Conservation (phyloP, 2,797 vertebrate species). For the Scolopax bukidnonensis region DNA sequence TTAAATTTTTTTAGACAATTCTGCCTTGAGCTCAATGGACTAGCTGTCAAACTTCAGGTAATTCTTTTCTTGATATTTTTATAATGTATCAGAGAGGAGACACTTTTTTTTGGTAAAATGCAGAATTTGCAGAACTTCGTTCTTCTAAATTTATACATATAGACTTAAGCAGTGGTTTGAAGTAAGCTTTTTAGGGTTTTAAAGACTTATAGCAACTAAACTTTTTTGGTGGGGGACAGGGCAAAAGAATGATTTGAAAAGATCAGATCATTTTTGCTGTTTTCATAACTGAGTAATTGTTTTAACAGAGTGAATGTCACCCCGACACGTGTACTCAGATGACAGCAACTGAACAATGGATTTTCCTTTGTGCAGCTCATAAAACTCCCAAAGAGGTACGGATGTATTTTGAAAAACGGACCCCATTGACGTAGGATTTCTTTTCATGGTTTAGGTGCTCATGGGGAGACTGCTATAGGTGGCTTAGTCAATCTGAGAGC, state of each 20-base stretch:
- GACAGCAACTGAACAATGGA: constrained; percentile 99
- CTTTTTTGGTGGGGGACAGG: not conserved
- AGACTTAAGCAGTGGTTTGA: not conserved
- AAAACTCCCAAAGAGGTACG: constrained; percentile 98
- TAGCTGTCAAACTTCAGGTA: constrained; percentile 99
- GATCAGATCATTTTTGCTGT: not conserved
- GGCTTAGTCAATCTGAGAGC: not conserved
- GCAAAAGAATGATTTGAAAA: not conserved
- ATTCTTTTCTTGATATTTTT: not conserved
- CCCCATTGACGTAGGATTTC: not conserved
- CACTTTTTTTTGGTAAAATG: not conserved
- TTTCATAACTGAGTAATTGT: constrained; percentile 35
- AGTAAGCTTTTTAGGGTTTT: not conserved
- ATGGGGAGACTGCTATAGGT: not conserved
- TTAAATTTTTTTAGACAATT: constrained; percentile 87
- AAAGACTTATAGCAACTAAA: not conserved
- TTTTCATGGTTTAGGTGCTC: not conserved
- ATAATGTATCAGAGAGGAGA: not conserved
- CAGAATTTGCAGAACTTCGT: not conserved
- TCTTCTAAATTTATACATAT: not conserved
- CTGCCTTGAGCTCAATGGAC: constrained; percentile 97
- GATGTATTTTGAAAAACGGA: not conserved
- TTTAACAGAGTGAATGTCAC: constrained; percentile 92
- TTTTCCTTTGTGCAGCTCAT: constrained; percentile 98
- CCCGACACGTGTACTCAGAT: constrained; percentile 99